phyloP scores from a whole-genome alignment of 1,140 invertebrate genomes.

The Cheumatopsyche charites region DNA sequence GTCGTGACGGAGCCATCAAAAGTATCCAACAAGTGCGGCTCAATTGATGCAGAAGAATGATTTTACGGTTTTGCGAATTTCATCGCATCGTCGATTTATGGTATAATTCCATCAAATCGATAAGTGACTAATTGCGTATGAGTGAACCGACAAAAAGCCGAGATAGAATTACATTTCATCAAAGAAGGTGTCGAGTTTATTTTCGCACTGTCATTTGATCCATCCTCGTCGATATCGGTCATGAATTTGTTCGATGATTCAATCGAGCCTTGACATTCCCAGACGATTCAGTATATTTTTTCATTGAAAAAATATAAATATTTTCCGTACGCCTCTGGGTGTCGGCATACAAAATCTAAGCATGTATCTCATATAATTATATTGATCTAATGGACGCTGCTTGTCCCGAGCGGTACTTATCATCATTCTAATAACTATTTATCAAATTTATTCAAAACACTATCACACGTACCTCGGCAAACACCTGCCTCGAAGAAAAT shows the following conservation, averaged over 20 bases:
- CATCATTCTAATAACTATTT: constrained; percentile 41
- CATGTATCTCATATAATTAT: constrained; percentile 39
- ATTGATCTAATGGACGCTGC: constrained; percentile 45
- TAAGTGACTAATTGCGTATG: too few species aligned
- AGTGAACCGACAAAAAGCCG: too few species aligned
- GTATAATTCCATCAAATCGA: too few species aligned
- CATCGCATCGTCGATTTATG: too few species aligned
- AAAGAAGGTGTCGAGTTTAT: neutral
- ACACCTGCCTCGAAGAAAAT: constrained; percentile 41
- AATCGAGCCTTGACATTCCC: too few species aligned
- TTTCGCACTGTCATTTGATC: neutral
- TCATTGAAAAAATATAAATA: neutral
- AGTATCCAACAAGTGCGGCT: too few species aligned
- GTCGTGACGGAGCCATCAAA: constrained; percentile 10
- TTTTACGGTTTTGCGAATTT: too few species aligned
- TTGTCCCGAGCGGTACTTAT: constrained; percentile 40
- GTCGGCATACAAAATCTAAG: neutral
- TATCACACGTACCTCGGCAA: constrained; percentile 29
- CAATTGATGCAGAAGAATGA: too few species aligned
- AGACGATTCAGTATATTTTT: too few species aligned
- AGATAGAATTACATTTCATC: neutral
- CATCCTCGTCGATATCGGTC: neutral
- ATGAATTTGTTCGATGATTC: neutral
- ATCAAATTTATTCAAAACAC: constrained; percentile 47
- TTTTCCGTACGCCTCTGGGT: neutral